phyloP scores from a whole-genome alignment of 2,888 invertebrate species.

The Oscheius sp. region DNA sequence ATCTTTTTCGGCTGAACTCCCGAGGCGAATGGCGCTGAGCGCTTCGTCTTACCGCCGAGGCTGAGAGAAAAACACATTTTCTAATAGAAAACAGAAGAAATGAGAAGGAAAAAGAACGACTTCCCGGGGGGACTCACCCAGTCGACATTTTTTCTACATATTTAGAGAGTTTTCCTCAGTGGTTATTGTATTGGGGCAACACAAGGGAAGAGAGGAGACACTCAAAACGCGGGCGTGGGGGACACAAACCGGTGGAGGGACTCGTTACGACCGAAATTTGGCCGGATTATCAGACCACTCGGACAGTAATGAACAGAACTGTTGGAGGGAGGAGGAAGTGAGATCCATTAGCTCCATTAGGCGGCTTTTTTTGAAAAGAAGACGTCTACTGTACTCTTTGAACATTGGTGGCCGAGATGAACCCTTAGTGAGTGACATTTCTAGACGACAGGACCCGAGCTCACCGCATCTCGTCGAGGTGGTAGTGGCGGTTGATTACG shows the following conservation, averaged over 20 bases:
- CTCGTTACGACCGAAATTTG: constrained; percentile 28
- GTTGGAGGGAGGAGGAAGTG: not conserved
- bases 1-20: constrained; percentile 34
- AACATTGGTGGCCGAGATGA: no score
- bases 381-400: not conserved
- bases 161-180: not conserved
- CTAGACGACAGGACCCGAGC: not conserved
- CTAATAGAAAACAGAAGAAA: constrained; percentile 3
- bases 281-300: constrained; percentile 22
- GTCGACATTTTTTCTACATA: constrained; percentile 18
- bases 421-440: no score
- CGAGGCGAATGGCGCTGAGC: constrained; percentile 25
- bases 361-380: not conserved
- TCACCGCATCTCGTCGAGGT: constrained; percentile 16
- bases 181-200: constrained; percentile 17
- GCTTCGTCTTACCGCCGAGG: constrained; percentile 35
- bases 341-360: not conserved
- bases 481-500: constrained; percentile 24
- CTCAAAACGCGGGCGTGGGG: constrained; percentile 19
- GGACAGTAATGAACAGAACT: constrained; percentile 25
- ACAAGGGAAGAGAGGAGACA: constrained; percentile 31
- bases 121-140: constrained; percentile 23
- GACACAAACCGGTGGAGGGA: constrained; percentile 22
- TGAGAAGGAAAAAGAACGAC: constrained; percentile 18
- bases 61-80: constrained; percentile 28